Conservation (phyloP, 1,140 invertebrate genomes). For the Heliothis virescens region DNA sequence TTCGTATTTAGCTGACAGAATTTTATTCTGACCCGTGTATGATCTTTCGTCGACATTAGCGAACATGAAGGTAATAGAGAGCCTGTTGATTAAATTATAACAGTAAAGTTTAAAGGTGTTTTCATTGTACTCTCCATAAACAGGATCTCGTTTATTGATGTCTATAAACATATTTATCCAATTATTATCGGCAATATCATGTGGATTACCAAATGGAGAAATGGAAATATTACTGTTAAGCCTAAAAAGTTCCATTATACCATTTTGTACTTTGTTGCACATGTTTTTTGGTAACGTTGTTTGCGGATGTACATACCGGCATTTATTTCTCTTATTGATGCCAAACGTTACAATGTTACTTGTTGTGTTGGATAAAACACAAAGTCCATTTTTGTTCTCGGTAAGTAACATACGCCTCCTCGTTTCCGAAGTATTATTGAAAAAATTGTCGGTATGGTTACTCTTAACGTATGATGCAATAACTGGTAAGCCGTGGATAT, state of each 20-base stretch:
- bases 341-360: conserved; percentile 69
- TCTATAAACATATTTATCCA: conserved; percentile 65
- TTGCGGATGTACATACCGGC: conserved; percentile 58
- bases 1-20: conserved; percentile 61
- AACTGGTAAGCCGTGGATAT: conserved; percentile 65
- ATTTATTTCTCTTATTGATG: conserved; percentile 70
- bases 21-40: conserved; percentile 61
- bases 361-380: conserved; percentile 60
- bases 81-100: conserved; percentile 66
- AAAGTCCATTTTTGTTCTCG: conserved; percentile 67
- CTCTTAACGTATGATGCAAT: conserved; percentile 64
- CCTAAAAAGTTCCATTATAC: conserved; percentile 61
- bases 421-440: conserved; percentile 53
- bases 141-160: conserved; percentile 36
- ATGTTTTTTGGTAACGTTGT: conserved; percentile 54
- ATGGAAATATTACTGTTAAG: conserved; percentile 61
- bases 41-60: conserved; percentile 53
- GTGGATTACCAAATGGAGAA: conserved; percentile 73
- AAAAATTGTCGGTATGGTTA: conserved; percentile 74
- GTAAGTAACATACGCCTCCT: conserved; percentile 60
- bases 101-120: conserved; percentile 65
- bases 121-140: conserved; percentile 63
- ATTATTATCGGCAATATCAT: conserved; percentile 58
- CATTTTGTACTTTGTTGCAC: conserved; percentile 66
- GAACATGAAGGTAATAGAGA: conserved; percentile 65